Conservation (phyloP, 2,797 vertebrate species). For the Gymnocypris eckloni region DNA sequence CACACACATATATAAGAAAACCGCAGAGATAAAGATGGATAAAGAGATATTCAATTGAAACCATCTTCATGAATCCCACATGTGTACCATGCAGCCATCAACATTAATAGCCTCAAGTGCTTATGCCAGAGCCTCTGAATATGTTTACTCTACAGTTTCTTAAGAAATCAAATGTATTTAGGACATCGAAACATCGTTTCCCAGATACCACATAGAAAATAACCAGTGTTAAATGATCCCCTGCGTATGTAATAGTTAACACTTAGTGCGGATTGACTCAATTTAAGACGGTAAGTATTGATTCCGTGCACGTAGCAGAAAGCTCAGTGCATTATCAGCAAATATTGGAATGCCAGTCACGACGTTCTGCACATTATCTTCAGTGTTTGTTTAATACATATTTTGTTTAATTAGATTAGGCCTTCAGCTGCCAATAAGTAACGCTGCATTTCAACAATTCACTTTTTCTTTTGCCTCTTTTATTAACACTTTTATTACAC, state of each 20-base stretch:
- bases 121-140: neutral
- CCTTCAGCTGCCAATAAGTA: neutral
- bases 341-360: neutral
- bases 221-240: neutral
- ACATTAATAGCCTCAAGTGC: neutral
- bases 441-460: neutral
- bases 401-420: neutral
- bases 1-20: neutral
- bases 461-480: neutral
- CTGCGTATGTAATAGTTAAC: neutral
- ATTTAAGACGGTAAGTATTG: neutral
- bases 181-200: neutral
- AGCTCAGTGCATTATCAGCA: neutral
- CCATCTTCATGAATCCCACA: conserved; percentile 4
- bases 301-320: neutral
- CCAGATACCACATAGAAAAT: neutral
- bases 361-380: neutral
- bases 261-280: neutral
- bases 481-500: neutral
- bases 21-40: conserved; percentile 15
- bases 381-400: neutral
- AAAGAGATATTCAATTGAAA: conserved; percentile 8
- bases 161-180: neutral
- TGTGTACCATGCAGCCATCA: conserved; percentile 10
- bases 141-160: conserved; percentile 7